phyloP scores from a whole-genome alignment of 1,140 invertebrate species.

The Drosophila ercepeae region DNA sequence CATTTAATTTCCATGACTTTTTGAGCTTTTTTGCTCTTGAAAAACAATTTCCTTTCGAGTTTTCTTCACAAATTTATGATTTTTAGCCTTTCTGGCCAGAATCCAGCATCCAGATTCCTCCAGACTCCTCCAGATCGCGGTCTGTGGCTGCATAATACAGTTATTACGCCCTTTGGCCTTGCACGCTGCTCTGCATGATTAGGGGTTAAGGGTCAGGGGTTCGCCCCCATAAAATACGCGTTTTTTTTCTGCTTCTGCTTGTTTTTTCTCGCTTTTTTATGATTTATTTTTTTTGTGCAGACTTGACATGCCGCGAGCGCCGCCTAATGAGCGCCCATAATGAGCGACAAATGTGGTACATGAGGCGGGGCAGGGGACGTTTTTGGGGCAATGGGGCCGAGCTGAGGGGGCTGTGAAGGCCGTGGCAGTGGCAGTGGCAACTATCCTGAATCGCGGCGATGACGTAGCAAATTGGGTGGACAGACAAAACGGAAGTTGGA shows the following conservation, averaged over 20 bases:
- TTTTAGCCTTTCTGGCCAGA: background rate
- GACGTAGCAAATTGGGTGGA: conserved; percentile 40
- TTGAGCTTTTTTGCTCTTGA: too few relatives aligned
- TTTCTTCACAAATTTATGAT: background rate
- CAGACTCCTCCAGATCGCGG: too few relatives aligned
- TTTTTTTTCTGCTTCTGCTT: too few relatives aligned
- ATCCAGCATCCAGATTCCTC: background rate
- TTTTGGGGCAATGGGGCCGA: background rate
- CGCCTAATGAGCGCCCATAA: conserved; percentile 79
- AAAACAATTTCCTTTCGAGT: background rate
- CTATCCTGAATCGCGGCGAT: conserved; percentile 42
- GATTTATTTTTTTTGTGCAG: conserved; percentile 29
- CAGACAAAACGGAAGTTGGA: conserved; percentile 67
- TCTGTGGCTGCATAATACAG: conserved; percentile 46
- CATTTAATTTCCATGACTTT: too few relatives aligned
- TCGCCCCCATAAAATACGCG: too few relatives aligned
- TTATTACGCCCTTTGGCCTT: conserved; percentile 24
- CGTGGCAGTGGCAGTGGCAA: conserved; percentile 29
- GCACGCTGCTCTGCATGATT: conserved; percentile 14
- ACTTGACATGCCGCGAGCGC: conserved; percentile 70
- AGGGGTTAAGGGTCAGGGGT: conserved; percentile 38
- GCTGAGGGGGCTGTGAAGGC: background rate
- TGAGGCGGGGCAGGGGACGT: background rate
- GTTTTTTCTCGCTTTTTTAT: background rate
- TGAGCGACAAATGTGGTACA: conserved; percentile 54